A percentile compares a stretch with the other conserved stretches of the same genome.
phyloP scores from a whole-genome alignment of 2,888 invertebrate genomes.

The Ormia ochracea region DNA sequence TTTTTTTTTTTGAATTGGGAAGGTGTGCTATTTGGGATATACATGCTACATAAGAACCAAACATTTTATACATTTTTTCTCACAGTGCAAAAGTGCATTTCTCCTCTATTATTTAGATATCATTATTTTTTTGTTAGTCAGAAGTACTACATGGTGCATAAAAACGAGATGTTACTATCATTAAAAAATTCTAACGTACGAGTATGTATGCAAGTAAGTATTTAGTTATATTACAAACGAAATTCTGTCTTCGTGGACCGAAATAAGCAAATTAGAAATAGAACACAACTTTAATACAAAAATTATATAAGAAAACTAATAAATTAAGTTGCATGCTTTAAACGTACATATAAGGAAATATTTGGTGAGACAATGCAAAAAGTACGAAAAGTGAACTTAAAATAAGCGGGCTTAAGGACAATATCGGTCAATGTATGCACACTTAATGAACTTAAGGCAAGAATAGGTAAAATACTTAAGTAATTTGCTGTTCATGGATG shows the following conservation, averaged over 20 bases:
- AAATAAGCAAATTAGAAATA: background rate
- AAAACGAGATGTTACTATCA: slow-evolving; percentile 9
- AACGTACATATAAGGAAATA: background rate
- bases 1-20: slow-evolving; percentile 16
- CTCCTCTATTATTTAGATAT: background rate
- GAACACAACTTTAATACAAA: background rate
- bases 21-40: slow-evolving; percentile 29
- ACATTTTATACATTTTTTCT: slow-evolving; percentile 53
- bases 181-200: slow-evolving; percentile 7
- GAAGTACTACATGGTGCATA: slow-evolving; percentile 27
- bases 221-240: too few species aligned
- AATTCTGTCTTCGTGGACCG: background rate
- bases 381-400: background rate
- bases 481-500: background rate
- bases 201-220: too few species aligned
- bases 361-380: background rate
- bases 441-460: background rate
- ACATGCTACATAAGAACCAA: slow-evolving; percentile 57
- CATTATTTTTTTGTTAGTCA: background rate
- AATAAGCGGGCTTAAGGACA: background rate
- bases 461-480: background rate
- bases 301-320: background rate
- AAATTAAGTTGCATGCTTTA: slow-evolving; percentile 3
- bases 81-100: slow-evolving; percentile 51
- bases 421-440: background rate